Conservation (phyloP, 2,888 invertebrate species). For the Cheilosia grossa region DNA sequence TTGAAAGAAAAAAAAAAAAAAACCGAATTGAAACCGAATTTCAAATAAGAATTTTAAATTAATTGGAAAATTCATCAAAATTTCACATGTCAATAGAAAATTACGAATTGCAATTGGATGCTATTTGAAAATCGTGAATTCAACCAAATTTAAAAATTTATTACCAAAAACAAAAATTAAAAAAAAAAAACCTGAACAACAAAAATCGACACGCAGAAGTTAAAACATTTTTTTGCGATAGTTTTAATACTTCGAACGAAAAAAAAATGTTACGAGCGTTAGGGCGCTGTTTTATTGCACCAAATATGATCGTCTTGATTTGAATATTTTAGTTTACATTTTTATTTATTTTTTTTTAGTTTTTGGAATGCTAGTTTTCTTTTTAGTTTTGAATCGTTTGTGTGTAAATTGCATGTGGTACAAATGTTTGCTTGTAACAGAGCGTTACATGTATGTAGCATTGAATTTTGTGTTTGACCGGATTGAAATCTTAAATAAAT, state of each 20-base stretch:
- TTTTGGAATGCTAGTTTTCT: conserved; percentile 56
- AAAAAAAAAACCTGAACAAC: conserved; percentile 50
- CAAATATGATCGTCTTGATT: conserved; percentile 75
- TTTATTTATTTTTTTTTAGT: conserved; percentile 38
- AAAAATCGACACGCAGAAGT: conserved; percentile 75
- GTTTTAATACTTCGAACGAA: conserved; percentile 42
- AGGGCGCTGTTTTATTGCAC: conserved; percentile 80
- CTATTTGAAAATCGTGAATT: conserved; percentile 72
- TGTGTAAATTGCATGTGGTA: conserved; percentile 49
- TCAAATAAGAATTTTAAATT: conserved; percentile 59
- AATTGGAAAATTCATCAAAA: conserved; percentile 56
- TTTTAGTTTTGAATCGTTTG: conserved; percentile 6
- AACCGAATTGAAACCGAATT: conserved; percentile 56
- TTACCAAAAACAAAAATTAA: conserved; percentile 47
- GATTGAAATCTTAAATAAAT: conserved; percentile 8
- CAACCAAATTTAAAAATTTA: conserved; percentile 45
- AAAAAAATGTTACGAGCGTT: conserved; percentile 77
- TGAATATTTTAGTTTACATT: conserved; percentile 38
- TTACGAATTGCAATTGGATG: conserved; percentile 28
- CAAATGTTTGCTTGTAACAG: conserved; percentile 27
- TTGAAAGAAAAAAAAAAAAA: conserved; percentile 20
- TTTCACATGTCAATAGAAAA: conserved; percentile 14
- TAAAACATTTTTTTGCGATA: conserved; percentile 67
- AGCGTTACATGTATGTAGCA: not conserved
- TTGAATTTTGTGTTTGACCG: conserved; percentile 23